Conservation (phyloP, 1,140 invertebrate genomes). For the Pemphigus obesinymphae region DNA sequence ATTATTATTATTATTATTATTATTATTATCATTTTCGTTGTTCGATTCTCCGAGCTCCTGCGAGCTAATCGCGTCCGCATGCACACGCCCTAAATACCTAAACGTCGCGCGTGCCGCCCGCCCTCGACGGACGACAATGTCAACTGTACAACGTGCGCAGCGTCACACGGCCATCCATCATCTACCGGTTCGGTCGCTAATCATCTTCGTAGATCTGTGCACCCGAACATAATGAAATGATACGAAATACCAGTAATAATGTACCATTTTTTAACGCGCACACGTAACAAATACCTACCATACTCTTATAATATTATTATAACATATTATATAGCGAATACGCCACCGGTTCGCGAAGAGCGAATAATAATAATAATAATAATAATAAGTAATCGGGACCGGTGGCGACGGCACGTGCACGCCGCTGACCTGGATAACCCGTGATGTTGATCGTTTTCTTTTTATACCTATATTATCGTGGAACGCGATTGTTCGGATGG, state of each 20-base stretch:
- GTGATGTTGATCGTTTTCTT: not conserved
- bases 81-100: not conserved
- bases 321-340: not conserved
- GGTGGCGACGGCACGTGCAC: conserved; percentile 2
- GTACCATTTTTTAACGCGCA: no score
- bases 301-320: no score
- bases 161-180: conserved; percentile 22
- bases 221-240: no score
- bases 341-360: not conserved
- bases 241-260: no score
- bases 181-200: not conserved
- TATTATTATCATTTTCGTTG: not conserved
- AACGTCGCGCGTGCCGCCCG: not conserved
- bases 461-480: not conserved
- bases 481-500: not conserved
- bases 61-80: not conserved
- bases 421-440: not conserved
- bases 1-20: not conserved
- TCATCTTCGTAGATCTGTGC: not conserved
- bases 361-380: no score
- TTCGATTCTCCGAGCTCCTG: not conserved
- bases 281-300: not conserved
- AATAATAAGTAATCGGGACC: not conserved
- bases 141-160: not conserved
- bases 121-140: not conserved